Evolutionary conservation across 2,888 invertebrate genomes (phyloP), one percentile per base, ranked within the genome.

Genomic region (Pandemis cinnamomeana): DNA sequence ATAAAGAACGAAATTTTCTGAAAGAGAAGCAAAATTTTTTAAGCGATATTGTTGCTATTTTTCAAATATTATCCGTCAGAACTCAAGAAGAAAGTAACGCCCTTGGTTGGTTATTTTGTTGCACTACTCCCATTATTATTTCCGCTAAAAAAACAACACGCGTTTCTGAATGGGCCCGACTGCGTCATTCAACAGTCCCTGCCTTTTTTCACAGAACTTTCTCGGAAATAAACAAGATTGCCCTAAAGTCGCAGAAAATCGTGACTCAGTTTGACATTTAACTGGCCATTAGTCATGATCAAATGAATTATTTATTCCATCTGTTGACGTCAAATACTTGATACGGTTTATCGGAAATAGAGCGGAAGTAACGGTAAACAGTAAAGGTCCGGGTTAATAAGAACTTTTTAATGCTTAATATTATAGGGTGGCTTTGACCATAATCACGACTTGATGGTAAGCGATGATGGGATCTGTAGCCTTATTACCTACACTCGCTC

Each of bases 171-270:
- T 72, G 44, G 36, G 63, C 10, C 20, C 42, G 58, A 5, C 6
- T 13, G 11, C 36, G 55, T 71, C 46, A 46, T 64, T 48, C 11
- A 27, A 13, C 10, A 20, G n/a, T 27, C 42, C 68, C 68, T 62
- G 10, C 10, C 42, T 63, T 62, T 62, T 69, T 64, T 72, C 58
- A 15, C 8, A 55, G 36, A 68, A 55, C 44, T 20, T n/a, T 51
- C 51, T n/a, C 51, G 27, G 66, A 73, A 73, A 13, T 27, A 55
- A 67, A 67, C n/a, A 27, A 55, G 41, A 13, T 27, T 44, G 64
- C 69, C 68, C 72, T 68, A 67, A 72, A 62, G 68, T 64, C 68
- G 68, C 72, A 46, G 72, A 72, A 72, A 70, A 62, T 53, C 63
- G 58, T 72, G 72, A 72, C 68, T 69, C 60, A 70, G 64, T 60